Conservation (phyloP, 2,797 vertebrate species). For the Sebastiscus albofasciatus region DNA sequence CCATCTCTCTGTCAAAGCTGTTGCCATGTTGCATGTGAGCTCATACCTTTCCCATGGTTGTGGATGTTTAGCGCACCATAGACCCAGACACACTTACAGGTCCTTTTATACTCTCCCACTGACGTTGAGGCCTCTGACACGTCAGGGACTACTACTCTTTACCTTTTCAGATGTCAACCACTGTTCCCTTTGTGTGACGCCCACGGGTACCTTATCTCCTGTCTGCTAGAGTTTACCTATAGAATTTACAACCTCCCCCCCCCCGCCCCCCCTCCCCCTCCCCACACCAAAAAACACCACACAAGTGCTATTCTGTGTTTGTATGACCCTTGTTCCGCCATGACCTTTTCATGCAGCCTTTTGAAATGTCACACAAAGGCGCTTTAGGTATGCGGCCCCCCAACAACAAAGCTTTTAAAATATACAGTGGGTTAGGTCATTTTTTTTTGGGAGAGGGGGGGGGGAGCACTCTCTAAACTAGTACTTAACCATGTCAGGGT, state of each 20-base stretch:
- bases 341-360: slow-evolving; percentile 78
- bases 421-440: slow-evolving; percentile 40
- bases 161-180: slow-evolving; percentile 74
- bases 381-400: slow-evolving; percentile 62
- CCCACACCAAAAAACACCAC: slow-evolving; percentile 30
- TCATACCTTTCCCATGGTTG: slow-evolving; percentile 86
- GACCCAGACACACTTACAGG: slow-evolving; percentile 28
- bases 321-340: slow-evolving; percentile 66
- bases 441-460: background rate
- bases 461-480: slow-evolving; percentile 6
- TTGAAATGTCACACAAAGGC: slow-evolving; percentile 78
- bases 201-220: slow-evolving; percentile 69
- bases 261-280: background rate
- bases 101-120: slow-evolving; percentile 78
- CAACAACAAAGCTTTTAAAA: slow-evolving; percentile 66
- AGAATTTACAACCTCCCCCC: slow-evolving; percentile 64
- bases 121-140: slow-evolving; percentile 69
- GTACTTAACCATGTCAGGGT: slow-evolving; percentile 19
- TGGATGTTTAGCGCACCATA: slow-evolving; percentile 62
- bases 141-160: slow-evolving; percentile 75
- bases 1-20: background rate
- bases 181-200: slow-evolving; percentile 71
- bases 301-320: slow-evolving; percentile 72
- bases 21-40: slow-evolving; percentile 7
- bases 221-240: slow-evolving; percentile 84